Conservation (phyloP, 2,888 invertebrate species). For the Bhutanitis thaidina region DNA sequence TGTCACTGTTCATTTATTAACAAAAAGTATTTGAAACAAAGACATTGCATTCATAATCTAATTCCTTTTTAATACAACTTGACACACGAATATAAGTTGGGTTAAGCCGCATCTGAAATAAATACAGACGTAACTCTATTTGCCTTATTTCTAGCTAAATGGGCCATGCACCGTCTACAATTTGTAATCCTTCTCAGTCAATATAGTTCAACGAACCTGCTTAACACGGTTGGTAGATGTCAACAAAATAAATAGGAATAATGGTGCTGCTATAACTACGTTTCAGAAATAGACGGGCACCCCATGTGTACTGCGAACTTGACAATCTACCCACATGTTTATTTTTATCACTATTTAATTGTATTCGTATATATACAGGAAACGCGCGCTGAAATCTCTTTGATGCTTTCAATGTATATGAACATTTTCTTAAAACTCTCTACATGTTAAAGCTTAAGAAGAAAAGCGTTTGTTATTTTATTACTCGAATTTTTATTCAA, state of each 20-base stretch:
- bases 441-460: constrained; percentile 17
- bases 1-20: no score
- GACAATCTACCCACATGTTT: constrained; percentile 66
- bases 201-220: constrained; percentile 36
- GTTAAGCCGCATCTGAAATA: constrained; percentile 5
- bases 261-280: constrained; percentile 50
- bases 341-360: constrained; percentile 70
- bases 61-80: no score
- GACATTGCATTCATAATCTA: no score
- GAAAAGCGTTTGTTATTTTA: neutral
- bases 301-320: constrained; percentile 66
- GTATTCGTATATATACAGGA: constrained; percentile 59
- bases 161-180: constrained; percentile 27
- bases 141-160: constrained; percentile 32
- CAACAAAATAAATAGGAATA: constrained; percentile 61
- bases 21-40: no score
- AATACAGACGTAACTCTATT: constrained; percentile 13
- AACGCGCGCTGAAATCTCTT: constrained; percentile 28
- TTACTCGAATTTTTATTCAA: no score
- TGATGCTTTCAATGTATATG: constrained; percentile 22
- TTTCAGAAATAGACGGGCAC: constrained; percentile 64
- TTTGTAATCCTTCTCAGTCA: constrained; percentile 29
- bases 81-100: no score
- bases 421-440: constrained; percentile 24
- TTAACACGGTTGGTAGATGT: constrained; percentile 31